Base-by-base conservation (phyloP, 64 coral and sea anemone genomes). In the Stichodactyla helianthus region DNA sequence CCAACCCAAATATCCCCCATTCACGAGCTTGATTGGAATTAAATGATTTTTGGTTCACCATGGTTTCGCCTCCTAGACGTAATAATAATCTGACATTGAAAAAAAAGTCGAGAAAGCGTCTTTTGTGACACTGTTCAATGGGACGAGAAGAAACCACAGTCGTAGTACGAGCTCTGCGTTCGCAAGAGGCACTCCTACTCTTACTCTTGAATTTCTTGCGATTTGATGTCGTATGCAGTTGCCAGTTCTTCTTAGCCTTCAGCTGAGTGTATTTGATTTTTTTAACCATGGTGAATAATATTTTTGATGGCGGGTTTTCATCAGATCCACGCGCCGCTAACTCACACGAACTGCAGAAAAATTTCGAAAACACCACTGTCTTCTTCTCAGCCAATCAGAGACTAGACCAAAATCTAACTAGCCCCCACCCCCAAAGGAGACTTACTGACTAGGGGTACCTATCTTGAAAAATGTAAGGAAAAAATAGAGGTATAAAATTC, bases 181-280 rank as follows among this genome's bases (percentile, higher is more conserved):
- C 0, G 27, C 25, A 13, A 27, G 20, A 74, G 23, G 68, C 35
- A 74, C 12, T 23, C 11, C 68, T n/a, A 13, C 68, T 27, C 27
- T 74, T 74, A 0, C 68, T 12, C 51, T 81, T 81, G 78, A 19
- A 53, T 81, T 81, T 81, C 8, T 53, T 51, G 17, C 78, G 78
- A 60, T 60, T 6, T 35, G 83, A 58, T 84, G 83, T 23, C 2
- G 54, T 84, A 54, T 84, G 17, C 2, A 84, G 55, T 12, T 27
- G 83, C 83, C 56, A 63, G 53, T 84, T 61, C 25, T 84, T 62
- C 59, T 84, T 84, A 51, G 55, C 83, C 50, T 84, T 63, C 27
- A 84, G n/a, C 22, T 84, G 55, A 18, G 54, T 84, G 53, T 60
- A 84, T 60, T 50, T 84, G n/a, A 20, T 15, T 60, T 84, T 84